A percentile compares a stretch with the other conserved stretches of the same genome.
Evolutionary conservation across 2,888 invertebrate genomes (phyloP).

Genomic region (Sycophila texana): DNA sequence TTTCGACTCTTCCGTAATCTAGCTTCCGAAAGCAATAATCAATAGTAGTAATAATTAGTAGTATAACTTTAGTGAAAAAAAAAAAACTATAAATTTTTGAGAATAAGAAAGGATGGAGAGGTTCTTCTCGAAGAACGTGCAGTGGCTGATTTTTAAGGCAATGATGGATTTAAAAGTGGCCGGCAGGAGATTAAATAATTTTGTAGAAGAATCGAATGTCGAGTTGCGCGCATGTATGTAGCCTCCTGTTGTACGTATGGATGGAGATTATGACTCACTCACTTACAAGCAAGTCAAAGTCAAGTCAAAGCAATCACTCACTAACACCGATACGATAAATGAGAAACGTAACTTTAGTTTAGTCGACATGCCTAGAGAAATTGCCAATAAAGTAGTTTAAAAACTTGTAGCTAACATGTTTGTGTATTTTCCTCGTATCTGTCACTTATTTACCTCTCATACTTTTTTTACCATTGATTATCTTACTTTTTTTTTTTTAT

Average conservation of each 20-base stretch:
- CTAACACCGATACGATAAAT: constrained; percentile 66
- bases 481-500: constrained; percentile 38
- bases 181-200: constrained; percentile 53
- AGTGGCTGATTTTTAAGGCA: constrained; percentile 54
- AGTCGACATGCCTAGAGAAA: constrained; percentile 74
- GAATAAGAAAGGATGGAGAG: not conserved
- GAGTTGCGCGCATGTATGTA: constrained; percentile 59
- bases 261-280: constrained; percentile 60
- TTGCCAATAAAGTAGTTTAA: constrained; percentile 76
- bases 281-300: constrained; percentile 63
- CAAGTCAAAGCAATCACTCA: constrained; percentile 62
- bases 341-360: constrained; percentile 72
- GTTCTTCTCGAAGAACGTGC: not conserved
- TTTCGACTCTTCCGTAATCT: constrained; percentile 59
- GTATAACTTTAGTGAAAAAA: constrained; percentile 53
- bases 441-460: constrained; percentile 61
- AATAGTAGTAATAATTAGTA: constrained; percentile 59
- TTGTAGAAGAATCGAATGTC: constrained; percentile 57
- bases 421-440: constrained; percentile 74
- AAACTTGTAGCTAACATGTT: constrained; percentile 76
- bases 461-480: constrained; percentile 53
- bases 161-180: constrained; percentile 49
- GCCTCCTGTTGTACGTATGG: constrained; percentile 56
- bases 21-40: constrained; percentile 60
- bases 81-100: constrained; percentile 29